Percentiles rank a stretch among this genome's conserved stretches.
Conservation (phyloP, 2,888 invertebrate species). For the Noctua janthe region DNA sequence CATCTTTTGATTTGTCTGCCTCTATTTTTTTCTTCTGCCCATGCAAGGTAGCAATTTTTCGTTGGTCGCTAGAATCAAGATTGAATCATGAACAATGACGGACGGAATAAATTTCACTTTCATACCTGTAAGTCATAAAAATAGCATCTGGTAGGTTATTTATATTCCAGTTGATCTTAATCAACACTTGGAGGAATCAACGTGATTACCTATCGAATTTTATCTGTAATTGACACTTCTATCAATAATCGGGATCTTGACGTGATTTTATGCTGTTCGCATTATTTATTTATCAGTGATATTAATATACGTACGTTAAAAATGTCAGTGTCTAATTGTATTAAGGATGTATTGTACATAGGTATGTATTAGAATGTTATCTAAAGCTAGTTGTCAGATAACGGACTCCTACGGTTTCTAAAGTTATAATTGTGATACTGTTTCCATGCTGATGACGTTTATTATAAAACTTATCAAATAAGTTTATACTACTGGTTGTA, state of each 20-base stretch:
- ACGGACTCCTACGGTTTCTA: conserved; percentile 42
- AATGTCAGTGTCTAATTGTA: not conserved
- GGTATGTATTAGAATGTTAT: conserved; percentile 26
- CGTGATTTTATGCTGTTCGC: conserved; percentile 43
- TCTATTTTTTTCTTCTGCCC: no score
- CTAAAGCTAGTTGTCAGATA: conserved; percentile 42
- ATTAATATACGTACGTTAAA: not conserved
- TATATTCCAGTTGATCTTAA: conserved; percentile 16
- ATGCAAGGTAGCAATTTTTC: no score
- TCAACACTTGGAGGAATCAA: conserved; percentile 11
- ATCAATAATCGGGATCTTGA: conserved; percentile 25
- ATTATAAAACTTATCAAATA: conserved; percentile 26
- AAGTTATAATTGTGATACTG: not conserved
- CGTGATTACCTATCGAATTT: not conserved
- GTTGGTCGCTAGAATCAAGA: not conserved
- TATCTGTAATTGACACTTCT: conserved; percentile 34
- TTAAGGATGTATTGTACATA: not conserved
- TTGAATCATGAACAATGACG: not conserved
- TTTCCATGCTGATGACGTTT: conserved; percentile 14
- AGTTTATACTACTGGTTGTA: conserved; percentile 28
- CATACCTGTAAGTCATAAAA: not conserved
- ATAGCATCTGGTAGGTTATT: conserved; percentile 7
- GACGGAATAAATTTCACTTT: not conserved
- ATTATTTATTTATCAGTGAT: conserved; percentile 34
- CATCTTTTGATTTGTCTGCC: no score